These are phyloP conservation scores for Kryptolebias ocellatus DNA, from an alignment of 2,797 vertebrate genomes.

Conservation along the genomic window DNA sequence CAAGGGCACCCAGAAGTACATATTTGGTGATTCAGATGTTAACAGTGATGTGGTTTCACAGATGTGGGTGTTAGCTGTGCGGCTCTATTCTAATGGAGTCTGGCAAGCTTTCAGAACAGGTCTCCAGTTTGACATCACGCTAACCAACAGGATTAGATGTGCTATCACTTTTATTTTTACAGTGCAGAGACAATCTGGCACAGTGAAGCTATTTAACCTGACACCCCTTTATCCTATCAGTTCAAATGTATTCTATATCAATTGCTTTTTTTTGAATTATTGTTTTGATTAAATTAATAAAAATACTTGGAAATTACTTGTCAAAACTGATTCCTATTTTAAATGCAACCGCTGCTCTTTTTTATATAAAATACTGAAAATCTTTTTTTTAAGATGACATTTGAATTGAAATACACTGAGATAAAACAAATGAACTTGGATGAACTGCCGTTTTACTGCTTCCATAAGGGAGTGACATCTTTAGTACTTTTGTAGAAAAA, in stretches of 20 bases:
- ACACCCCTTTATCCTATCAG: neutral
- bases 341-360: too few relatives aligned
- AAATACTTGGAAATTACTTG: neutral
- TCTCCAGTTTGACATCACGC: slow-evolving; percentile 41
- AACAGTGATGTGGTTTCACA: slow-evolving; percentile 24
- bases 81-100: slow-evolving; percentile 38
- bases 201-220: slow-evolving; percentile 2
- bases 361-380: too few relatives aligned
- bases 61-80: slow-evolving; percentile 28
- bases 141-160: slow-evolving; percentile 40
- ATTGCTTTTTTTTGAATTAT: neutral
- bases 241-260: neutral
- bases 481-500: neutral
- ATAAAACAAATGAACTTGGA: neutral
- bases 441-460: neutral
- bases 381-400: neutral
- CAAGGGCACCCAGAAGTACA: slow-evolving; percentile 15
- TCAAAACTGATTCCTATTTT: neutral
- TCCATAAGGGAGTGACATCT: neutral
- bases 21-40: slow-evolving; percentile 11
- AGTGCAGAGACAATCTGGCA: slow-evolving; percentile 20
- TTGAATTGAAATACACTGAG: neutral
- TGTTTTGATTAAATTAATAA: too few relatives aligned
- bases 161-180: slow-evolving; percentile 43
- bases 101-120: slow-evolving; percentile 55